Conservation (phyloP, 2,797 vertebrate genomes). For the Centropyge bicolor region DNA sequence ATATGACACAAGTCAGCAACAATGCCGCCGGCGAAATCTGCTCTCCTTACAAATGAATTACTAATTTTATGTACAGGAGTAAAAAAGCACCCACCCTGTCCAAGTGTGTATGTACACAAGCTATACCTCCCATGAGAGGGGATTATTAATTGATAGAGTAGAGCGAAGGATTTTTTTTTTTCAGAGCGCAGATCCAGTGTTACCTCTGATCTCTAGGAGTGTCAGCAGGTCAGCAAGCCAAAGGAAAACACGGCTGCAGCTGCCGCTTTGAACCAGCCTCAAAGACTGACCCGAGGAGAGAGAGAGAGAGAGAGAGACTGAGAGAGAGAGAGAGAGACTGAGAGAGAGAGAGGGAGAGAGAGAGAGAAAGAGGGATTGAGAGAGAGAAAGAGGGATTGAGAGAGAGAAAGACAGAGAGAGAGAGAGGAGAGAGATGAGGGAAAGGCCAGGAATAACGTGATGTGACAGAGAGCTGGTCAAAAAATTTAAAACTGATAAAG, state of each 20-base stretch:
- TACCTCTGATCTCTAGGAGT: slow-evolving; percentile 72
- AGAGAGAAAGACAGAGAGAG: neutral
- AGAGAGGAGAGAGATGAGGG: neutral
- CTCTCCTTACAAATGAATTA: slow-evolving; percentile 81
- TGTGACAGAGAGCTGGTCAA: neutral
- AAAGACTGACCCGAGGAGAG: slow-evolving; percentile 55
- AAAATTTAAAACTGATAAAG: neutral
- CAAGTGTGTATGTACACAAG: slow-evolving; percentile 59
- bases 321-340: no score
- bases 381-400: neutral
- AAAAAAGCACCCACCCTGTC: slow-evolving; percentile 4
- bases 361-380: no score
- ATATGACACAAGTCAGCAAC: slow-evolving; percentile 86
- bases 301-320: neutral
- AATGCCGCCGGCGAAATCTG: slow-evolving; percentile 79
- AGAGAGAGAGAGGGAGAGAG: no score
- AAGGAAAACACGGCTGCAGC: slow-evolving; percentile 60
- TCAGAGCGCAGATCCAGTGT: slow-evolving; percentile 14
- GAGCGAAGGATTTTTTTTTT: slow-evolving; percentile 40
- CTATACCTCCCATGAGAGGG: slow-evolving; percentile 62
- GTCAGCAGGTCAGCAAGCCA: slow-evolving; percentile 72
- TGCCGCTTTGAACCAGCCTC: slow-evolving; percentile 64
- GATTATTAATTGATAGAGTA: slow-evolving; percentile 70
- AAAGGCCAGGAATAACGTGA: slow-evolving; percentile 14
- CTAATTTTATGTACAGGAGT: slow-evolving; percentile 78